phyloP scores from a whole-genome alignment of 2,888 invertebrate species.

The Philonicus albiceps region DNA sequence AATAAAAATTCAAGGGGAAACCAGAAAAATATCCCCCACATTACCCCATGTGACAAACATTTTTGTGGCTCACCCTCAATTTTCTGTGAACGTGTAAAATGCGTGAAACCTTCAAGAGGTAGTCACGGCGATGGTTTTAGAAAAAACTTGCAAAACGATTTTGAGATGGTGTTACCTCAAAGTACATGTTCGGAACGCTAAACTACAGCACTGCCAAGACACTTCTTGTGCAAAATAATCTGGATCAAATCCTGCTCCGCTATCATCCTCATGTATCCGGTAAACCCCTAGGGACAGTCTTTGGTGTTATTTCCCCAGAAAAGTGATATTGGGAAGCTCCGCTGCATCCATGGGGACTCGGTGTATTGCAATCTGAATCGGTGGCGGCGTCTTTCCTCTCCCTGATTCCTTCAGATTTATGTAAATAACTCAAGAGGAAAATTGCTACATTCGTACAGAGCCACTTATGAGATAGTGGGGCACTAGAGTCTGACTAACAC shows the following conservation, averaged over 20 bases:
- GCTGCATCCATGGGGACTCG: neutral
- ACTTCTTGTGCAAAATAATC: neutral
- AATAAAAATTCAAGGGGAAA: neutral
- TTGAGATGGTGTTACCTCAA: neutral
- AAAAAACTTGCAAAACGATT: neutral
- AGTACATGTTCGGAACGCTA: neutral
- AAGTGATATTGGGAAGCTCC: constrained; percentile 10
- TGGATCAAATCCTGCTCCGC: neutral
- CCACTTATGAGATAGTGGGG: neutral
- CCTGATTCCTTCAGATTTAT: neutral
- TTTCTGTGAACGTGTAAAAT: neutral
- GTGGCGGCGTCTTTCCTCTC: neutral
- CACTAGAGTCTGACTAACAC: neutral
- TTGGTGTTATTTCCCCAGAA: neutral
- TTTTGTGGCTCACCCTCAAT: neutral
- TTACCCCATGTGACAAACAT: neutral
- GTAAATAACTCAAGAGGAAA: constrained; percentile 21
- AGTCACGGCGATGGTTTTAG: neutral
- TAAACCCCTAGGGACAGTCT: neutral
- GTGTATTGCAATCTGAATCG: neutral
- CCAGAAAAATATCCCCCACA: neutral
- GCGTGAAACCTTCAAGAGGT: neutral
- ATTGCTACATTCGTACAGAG: constrained; percentile 8
- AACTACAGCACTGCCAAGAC: neutral
- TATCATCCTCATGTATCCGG: neutral